Base-by-base conservation (phyloP, 2,113 vertebrate species). In the Anseranas semipalmata region DNA sequence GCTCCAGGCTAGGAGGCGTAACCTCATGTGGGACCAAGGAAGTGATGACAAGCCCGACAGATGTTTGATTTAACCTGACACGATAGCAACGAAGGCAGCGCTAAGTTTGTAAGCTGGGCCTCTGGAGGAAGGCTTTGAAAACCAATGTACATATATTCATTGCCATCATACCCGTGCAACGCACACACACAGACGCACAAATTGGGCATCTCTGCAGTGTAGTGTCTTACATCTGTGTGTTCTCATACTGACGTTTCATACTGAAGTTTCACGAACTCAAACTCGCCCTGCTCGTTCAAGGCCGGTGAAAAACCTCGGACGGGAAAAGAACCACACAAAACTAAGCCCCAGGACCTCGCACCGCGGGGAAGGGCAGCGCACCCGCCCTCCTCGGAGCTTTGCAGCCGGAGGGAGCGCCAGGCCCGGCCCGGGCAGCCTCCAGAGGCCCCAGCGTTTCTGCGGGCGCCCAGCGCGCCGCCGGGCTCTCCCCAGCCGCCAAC, bases 101-200 rank as follows among this genome's bases (percentile, higher is more conserved):
- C 58, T 59, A 59, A 59, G 33, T 22, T 21, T 35, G 58, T 35
- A 60, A 5, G n/a, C 33, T 35, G 32, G 58, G 33, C 33, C 22
- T 22, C 20, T 60, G 33, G n/a, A 60, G 9, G 35, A 60, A 35
- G 58, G 58, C 20, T 60, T 21, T 22, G 58, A 60, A 60, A 60
- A n/a, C 33, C 21, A 22, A 33, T 60, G n/a, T 33, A 8, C 58
- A 24, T 35, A 60, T 35, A 35, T 21, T 35, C 33, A 60, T 35
- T 20, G 12, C 58, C 21, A 20, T 18, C 25, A 5, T 1, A 22
- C 3, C 6, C 59, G 32, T 8, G 2, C 27, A 39, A 7, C 7
- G 4, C 45, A 39, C 27, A 50, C 10, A 3, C 50, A 35, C 5
- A 30, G 50, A 52, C 50, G 25, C 24, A 60, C 33, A 60, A 60